phyloP scores from a whole-genome alignment of 2,113 vertebrate species.

The Megalops atlanticus region DNA sequence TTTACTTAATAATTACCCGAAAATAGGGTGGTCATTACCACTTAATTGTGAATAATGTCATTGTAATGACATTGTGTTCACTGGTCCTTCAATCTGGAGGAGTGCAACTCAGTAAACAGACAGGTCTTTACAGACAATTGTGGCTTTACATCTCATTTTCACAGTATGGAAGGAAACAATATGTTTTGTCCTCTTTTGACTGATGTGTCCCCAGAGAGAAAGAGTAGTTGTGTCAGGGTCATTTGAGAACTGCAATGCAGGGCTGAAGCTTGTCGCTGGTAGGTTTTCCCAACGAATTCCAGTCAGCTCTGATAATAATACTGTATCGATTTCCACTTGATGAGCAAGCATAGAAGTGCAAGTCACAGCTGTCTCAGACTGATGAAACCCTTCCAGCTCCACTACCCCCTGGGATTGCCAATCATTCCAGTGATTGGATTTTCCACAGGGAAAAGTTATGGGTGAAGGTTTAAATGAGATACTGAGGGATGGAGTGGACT shows the following conservation, averaged over 20 bases:
- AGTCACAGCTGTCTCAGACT: conserved; percentile 25
- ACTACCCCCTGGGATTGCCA: not conserved
- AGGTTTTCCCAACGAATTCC: conserved; percentile 7
- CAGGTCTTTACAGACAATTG: not conserved
- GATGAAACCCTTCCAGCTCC: not conserved
- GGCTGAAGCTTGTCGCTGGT: conserved; percentile 15
- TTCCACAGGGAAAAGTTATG: not conserved
- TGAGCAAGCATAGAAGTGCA: conserved; percentile 27
- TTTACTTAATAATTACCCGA: no score
- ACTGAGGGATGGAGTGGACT: not conserved
- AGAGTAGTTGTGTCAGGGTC: conserved; percentile 24
- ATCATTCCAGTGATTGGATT: conserved; percentile 5
- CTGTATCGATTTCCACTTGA: conserved; percentile 34
- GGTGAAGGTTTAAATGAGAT: not conserved
- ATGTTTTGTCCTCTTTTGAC: conserved; percentile 23
- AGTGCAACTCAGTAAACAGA: not conserved
- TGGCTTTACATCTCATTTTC: conserved; percentile 8
- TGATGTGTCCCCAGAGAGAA: conserved; percentile 29
- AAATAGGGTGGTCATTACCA: no score
- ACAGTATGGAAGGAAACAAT: conserved; percentile 13
- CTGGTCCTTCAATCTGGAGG: not conserved
- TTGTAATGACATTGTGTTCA: not conserved
- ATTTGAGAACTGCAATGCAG: conserved; percentile 26
- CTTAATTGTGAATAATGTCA: not conserved
- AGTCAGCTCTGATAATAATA: conserved; percentile 21